A percentile compares a stretch with the other conserved stretches of the same genome.
Conservation (phyloP, 2,888 invertebrate species). For the Lampropteryx suffumata region DNA sequence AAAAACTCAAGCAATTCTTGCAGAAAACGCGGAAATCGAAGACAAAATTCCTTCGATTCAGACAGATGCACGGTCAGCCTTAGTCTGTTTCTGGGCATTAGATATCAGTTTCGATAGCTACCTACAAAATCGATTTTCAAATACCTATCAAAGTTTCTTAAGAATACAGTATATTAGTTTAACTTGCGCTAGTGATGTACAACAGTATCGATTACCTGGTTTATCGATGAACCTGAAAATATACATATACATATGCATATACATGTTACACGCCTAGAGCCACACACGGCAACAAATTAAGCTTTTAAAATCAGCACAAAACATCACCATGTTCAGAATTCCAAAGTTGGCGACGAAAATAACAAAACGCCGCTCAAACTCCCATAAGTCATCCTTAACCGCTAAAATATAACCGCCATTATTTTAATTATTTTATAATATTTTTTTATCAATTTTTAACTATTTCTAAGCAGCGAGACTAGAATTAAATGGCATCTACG, state of each 20-base stretch:
- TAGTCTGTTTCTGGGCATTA: too few species aligned
- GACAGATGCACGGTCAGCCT: too few species aligned
- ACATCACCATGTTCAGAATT: constrained; percentile 32
- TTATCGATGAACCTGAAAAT: too few species aligned
- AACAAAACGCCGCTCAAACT: constrained; percentile 44
- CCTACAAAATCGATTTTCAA: too few species aligned
- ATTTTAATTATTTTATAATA: constrained; percentile 65
- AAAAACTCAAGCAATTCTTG: too few species aligned
- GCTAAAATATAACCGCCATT: constrained; percentile 50
- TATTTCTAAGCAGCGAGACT: constrained; percentile 73
- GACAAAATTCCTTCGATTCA: too few species aligned
- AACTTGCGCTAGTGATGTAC: not conserved
- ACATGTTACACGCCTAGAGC: constrained; percentile 27
- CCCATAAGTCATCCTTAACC: constrained; percentile 55
- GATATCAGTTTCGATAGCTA: too few species aligned
- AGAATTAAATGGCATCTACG: constrained; percentile 75
- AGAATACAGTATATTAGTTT: too few species aligned
- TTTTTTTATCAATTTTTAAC: constrained; percentile 43
- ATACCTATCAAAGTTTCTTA: too few species aligned
- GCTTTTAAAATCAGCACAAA: constrained; percentile 42
- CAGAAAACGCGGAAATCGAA: too few species aligned
- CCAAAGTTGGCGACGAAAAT: constrained; percentile 22
- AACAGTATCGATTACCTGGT: not conserved
- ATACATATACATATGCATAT: too few species aligned
- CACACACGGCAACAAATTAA: constrained; percentile 43